Percentiles rank a stretch among this genome's conserved stretches.
These are phyloP conservation scores for Macrochelys suwanniensis DNA, from an alignment of 2,797 vertebrate genomes.

Conservation along the genomic window DNA sequence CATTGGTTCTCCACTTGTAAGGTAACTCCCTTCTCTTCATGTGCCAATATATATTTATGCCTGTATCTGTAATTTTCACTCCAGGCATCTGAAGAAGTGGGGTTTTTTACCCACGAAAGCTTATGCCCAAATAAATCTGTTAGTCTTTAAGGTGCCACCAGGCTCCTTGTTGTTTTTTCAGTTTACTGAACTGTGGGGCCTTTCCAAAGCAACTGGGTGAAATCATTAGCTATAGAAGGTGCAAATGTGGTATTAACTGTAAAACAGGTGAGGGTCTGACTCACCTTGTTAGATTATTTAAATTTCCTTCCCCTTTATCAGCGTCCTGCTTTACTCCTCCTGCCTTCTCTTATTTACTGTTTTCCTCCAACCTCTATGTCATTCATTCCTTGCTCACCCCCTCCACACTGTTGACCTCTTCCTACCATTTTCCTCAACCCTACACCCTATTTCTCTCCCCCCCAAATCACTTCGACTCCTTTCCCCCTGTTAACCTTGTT, in stretches of 20 bases:
- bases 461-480: background rate
- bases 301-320: slow-evolving; percentile 22
- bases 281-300: slow-evolving; percentile 46
- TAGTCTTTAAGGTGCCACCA: no score
- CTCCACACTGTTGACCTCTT: background rate
- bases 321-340: slow-evolving; percentile 4
- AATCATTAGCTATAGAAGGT: background rate
- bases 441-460: background rate
- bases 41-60: no score
- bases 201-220: background rate
- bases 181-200: background rate
- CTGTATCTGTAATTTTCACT: no score
- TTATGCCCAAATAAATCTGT: no score
- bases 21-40: no score
- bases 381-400: background rate
- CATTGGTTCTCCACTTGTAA: no score
- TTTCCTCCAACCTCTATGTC: slow-evolving; percentile 32
- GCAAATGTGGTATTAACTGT: background rate
- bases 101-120: no score
- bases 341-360: background rate
- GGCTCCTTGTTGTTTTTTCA: background rate
- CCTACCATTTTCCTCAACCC: background rate
- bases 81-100: no score
- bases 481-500: background rate
- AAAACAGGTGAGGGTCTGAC: background rate